phyloP scores from a whole-genome alignment of 2,888 invertebrate genomes.

The Patella ulyssiponensis region DNA sequence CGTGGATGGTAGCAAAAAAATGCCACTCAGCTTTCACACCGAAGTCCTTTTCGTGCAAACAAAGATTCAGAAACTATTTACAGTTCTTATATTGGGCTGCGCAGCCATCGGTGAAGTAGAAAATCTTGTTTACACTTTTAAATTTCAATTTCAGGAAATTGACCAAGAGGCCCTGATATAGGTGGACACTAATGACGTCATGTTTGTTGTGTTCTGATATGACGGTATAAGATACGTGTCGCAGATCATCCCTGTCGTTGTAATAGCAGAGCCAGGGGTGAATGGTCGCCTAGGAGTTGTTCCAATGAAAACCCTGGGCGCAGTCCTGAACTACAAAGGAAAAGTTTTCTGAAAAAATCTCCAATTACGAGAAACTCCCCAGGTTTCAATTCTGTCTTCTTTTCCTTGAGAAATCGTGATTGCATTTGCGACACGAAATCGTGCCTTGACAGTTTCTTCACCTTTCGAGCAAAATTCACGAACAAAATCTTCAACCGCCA shows the following conservation, averaged over 20 bases:
- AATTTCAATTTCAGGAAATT: too few species aligned
- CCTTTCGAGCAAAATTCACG: neutral
- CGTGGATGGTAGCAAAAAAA: neutral
- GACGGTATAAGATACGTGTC: too few species aligned
- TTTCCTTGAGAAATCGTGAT: neutral
- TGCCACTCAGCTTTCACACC: neutral
- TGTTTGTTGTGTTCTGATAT: too few species aligned
- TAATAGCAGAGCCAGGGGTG: too few species aligned
- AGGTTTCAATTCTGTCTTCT: neutral
- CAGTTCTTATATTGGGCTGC: too few species aligned
- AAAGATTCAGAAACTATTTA: too few species aligned
- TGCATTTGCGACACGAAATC: neutral
- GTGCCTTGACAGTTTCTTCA: neutral
- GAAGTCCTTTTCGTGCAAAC: too few species aligned
- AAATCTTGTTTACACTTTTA: neutral
- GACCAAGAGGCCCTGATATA: too few species aligned
- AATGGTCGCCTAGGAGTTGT: too few species aligned
- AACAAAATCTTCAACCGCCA: neutral
- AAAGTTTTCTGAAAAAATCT: slow-evolving; percentile 1
- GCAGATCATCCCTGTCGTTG: too few species aligned
- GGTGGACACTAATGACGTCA: too few species aligned
- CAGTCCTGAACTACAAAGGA: neutral
- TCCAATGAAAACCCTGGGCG: neutral
- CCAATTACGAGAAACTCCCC: neutral
- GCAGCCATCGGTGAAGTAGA: neutral